Conservation (phyloP, 2,888 invertebrate species). For the Polyploca ridens region DNA sequence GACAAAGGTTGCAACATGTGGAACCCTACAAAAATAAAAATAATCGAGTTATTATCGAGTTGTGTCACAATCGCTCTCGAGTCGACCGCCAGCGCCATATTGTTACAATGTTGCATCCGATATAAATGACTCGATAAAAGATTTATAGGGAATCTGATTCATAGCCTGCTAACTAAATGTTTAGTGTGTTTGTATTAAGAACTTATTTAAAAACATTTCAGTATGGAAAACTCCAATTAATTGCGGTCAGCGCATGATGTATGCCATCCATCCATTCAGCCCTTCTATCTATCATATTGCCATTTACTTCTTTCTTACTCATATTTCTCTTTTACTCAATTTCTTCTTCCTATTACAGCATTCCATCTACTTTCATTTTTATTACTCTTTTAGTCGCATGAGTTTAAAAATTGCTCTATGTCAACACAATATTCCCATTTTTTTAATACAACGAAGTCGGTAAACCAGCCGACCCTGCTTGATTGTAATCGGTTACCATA, state of each 20-base stretch:
- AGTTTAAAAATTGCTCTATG: no score
- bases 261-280: no score
- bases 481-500: no score
- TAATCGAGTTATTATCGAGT: not conserved
- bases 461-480: no score
- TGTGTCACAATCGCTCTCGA: not conserved
- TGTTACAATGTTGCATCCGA: conserved; percentile 5
- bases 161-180: not conserved
- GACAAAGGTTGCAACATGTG: not conserved
- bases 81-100: not conserved
- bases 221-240: not conserved
- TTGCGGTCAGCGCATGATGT: not conserved
- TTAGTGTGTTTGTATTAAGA: not conserved
- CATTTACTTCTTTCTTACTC: no score
- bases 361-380: no score
- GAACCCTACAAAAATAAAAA: not conserved
- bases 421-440: no score
- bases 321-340: no score
- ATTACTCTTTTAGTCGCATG: no score
- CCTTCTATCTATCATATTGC: no score
- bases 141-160: not conserved
- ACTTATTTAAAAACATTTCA: not conserved
- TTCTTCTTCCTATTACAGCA: no score
- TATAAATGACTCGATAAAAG: not conserved
- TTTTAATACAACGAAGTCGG: no score